Base-by-base conservation (phyloP, 2,797 vertebrate species). In the Acrocephalus scirpaceus region DNA sequence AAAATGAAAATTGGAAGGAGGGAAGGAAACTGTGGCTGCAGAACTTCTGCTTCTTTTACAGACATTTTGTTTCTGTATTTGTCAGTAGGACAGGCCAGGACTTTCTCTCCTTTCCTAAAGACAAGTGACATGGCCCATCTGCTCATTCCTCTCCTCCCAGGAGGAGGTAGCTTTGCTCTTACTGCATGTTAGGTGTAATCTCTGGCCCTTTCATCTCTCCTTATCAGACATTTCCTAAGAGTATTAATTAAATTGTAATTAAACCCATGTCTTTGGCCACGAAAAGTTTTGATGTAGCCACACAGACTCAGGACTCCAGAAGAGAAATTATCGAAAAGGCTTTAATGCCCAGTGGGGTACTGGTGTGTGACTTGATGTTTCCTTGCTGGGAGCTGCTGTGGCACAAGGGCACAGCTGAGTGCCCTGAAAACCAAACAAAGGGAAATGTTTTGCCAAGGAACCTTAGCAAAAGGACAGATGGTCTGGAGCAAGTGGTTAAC, bases 381-480 rank as follows among this genome's bases (percentile, higher is more conserved):
- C 36, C 42, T 92, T 50, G 20, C 51, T 85, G 1, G 4, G 42
- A 86, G 57, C 42, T 88, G 51, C 61, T 80, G 48, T 61, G 74
- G 34, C 75, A 80, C 53, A 74, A 54, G 25, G 74, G 30, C 57
- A 74, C 21, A 65, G 19, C 45, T 5, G 19, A 86, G 25, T 22
- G 38, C 44, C 90, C 69, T 57, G 72, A 64, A 85, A 86, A 74
- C 3, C 1, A 10, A 74, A 38, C 26, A 83, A 53, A 80, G 19
- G 13, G 29, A 86, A 91, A 16, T 1, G 1, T 36, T 93, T 82
- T 80, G 50, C 66, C 78, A 90, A 45, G 45, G 36, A 85, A 73
- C 71, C 42, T 90, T 85, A 80, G 45, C 16, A 74, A 86, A 75
- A 77, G 57, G 77, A 74, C 72, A 92, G 90, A 92, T 89, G 94